Conservation (phyloP, 1,140 invertebrate genomes). For the Sipha flava region DNA sequence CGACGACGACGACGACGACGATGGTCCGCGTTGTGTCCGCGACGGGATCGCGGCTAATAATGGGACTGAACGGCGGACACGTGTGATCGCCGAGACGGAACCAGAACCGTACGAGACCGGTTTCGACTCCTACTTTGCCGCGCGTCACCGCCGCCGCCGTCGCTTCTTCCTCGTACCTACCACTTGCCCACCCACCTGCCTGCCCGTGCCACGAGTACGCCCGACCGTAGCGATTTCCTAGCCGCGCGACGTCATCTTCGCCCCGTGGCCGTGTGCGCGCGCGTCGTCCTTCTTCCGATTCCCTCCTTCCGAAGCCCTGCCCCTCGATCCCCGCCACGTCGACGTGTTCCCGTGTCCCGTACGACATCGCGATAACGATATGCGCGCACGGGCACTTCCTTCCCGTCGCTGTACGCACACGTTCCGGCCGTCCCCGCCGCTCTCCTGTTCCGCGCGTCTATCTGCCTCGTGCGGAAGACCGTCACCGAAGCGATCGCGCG, state of each 20-base stretch:
- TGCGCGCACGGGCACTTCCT: no score
- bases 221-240: not conserved
- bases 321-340: not conserved
- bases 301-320: not conserved
- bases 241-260: not conserved
- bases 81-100: not conserved
- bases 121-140: slow-evolving; percentile 16
- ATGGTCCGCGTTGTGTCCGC: not conserved
- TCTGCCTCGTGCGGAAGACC: no score
- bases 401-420: no score
- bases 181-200: no score
- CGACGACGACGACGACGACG: not conserved
- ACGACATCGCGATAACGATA: no score
- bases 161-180: no score
- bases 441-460: no score
- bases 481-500: no score
- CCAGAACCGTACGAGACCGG: slow-evolving; percentile 26
- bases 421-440: no score
- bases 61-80: slow-evolving; percentile 19
- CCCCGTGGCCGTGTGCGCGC: not conserved
- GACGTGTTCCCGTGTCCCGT: no score
- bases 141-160: not conserved
- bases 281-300: not conserved
- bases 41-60: slow-evolving; percentile 12
- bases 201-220: no score